Evolutionary conservation across 2,113 vertebrate species (phyloP), one percentile per base, ranked within the genome.

Genomic region (Burhinus oedicnemus): DNA sequence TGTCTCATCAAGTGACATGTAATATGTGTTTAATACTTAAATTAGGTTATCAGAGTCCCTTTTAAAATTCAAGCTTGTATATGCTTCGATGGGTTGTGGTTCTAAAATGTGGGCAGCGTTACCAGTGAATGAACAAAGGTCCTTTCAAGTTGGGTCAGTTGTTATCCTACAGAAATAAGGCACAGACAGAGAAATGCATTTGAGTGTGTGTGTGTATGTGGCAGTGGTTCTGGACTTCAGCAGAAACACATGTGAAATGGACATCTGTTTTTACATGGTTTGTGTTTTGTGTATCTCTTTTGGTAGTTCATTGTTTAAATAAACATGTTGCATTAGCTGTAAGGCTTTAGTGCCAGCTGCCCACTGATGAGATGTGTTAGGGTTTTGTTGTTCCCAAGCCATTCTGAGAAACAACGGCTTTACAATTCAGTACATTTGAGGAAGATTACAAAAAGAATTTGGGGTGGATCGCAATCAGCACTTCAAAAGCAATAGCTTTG

Each of bases 401-500:
- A 4, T 27, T 11, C 45, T 55, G 79, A 82, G 87, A 66, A 93
- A 69, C 58, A 95, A 25, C 64, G 64, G 93, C 79, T 93, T 95
- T 81, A 75, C 88, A 79, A 76, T 70, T 93, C 65, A 68, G 7
- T n/a, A 12, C 3, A 21, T 95, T 95, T 47, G 89, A 87, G 70
- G 91, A 94, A 95, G 92, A 95, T 95, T 90, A 94, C 80, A 30
- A 23, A 34, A 96, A 78, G 92, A 96, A 95, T 94, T 89, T 18
- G 86, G 91, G 87, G 55, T 91, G 96, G 83, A 81, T 96, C 2
- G 0, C 47, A 61, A 91, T 95, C 92, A 92, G 77, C 61, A 70
- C 93, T 96, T 96, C 90, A 96, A 95, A 96, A 97, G 95, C 83
- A 54, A 26, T 87, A 65, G 87, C 77, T 85, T 95, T 66, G 51